A percentile compares a stretch with the other conserved stretches of the same genome.
phyloP scores from a whole-genome alignment of 2,888 invertebrate genomes.

The Meta bourneti region DNA sequence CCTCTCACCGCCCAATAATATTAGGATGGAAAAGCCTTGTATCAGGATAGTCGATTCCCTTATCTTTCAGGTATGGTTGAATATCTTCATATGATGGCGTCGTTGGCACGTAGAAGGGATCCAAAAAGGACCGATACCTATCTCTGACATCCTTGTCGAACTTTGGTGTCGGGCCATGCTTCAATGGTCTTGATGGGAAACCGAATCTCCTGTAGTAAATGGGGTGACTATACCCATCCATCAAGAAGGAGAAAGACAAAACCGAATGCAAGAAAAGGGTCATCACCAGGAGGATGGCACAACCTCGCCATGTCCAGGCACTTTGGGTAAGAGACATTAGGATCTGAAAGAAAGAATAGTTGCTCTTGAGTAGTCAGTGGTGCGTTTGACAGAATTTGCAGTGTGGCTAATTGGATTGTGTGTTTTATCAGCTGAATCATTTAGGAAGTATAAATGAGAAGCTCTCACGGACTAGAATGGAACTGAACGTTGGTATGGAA shows the following conservation, averaged over 20 bases:
- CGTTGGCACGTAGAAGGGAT: constrained; percentile 66
- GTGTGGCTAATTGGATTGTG: not conserved
- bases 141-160: constrained; percentile 69
- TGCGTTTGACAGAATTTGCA: not conserved
- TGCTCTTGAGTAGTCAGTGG: not conserved
- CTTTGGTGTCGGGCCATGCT: constrained; percentile 69
- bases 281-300: not conserved
- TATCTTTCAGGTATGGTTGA: constrained; percentile 55
- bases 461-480: not conserved
- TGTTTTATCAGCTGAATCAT: not conserved
- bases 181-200: constrained; percentile 60
- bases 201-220: constrained; percentile 70
- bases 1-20: constrained; percentile 33
- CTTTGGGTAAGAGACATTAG: not conserved
- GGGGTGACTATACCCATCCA: constrained; percentile 45
- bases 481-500: not conserved
- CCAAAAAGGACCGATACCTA: constrained; percentile 67
- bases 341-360: constrained; percentile 4
- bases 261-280: not conserved
- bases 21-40: constrained; percentile 35
- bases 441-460: not conserved
- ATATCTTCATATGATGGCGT: constrained; percentile 71
- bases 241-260: not conserved
- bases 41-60: constrained; percentile 62
- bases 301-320: not conserved